These are phyloP conservation scores for Mercenaria mercenaria DNA, from an alignment of 1,140 invertebrate genomes.

Conservation along the genomic window DNA sequence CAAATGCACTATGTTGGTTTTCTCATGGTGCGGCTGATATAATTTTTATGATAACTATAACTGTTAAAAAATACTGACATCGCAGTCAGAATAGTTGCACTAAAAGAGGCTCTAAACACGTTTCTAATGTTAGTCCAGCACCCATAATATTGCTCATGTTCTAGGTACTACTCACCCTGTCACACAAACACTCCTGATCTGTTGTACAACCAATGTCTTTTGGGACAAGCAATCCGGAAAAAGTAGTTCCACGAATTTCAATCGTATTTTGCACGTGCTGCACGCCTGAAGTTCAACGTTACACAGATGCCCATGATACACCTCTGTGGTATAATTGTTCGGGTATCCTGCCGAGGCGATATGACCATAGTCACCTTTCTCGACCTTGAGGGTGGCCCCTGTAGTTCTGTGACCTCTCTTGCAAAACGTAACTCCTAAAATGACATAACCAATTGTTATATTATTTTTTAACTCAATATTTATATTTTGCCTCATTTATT, in stretches of 20 bases:
- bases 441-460: too few species aligned
- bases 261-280: slow-evolving; percentile 78
- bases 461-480: too few species aligned
- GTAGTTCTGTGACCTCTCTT: slow-evolving; percentile 57
- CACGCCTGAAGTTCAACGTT: slow-evolving; percentile 80
- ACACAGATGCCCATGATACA: slow-evolving; percentile 76
- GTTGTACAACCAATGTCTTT: slow-evolving; percentile 47
- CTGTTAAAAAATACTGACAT: too few species aligned
- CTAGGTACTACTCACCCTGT: slow-evolving; percentile 60
- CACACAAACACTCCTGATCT: slow-evolving; percentile 71
- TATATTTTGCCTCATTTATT: too few species aligned
- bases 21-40: too few species aligned
- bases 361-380: slow-evolving; percentile 80
- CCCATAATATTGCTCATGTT: too few species aligned
- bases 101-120: too few species aligned
- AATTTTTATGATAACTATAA: too few species aligned
- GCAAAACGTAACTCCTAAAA: slow-evolving; percentile 70
- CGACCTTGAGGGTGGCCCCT: slow-evolving; percentile 67
- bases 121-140: too few species aligned
- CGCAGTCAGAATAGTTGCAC: too few species aligned
- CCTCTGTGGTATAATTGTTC: slow-evolving; percentile 71
- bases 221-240: slow-evolving; percentile 73
- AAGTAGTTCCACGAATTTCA: slow-evolving; percentile 75
- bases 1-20: too few species aligned
- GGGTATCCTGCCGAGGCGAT: slow-evolving; percentile 75